Evolutionary conservation across 2,113 vertebrate species (phyloP), one percentile per base, ranked within the genome.

Genomic region (Chauna torquata): DNA sequence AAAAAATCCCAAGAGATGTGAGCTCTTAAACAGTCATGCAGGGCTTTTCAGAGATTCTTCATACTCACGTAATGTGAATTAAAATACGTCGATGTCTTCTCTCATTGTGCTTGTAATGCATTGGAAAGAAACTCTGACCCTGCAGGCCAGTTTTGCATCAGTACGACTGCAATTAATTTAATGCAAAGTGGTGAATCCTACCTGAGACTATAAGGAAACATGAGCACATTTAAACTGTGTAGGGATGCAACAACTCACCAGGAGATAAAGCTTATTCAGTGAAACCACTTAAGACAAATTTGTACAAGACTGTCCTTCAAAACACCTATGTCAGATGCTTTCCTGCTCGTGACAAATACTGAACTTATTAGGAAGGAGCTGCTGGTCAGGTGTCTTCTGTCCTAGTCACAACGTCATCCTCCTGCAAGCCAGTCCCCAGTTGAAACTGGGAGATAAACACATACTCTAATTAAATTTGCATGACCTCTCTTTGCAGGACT

Each of bases 401-500:
- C 62, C 44, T 45, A 61, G n/a, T 85, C 49, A 57, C 47, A 58
- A 52, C 92, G 52, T 52, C 9, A 4, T 38, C 52, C 36, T 80
- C 30, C 45, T 77, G 68, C 54, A n/a, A 75, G 79, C 36, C 52
- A 86, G 82, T 27, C 7, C 27, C n/a, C 3, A 2, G 12, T 0
- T 69, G 44, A 65, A 7, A 0, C 27, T 45, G 55, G 49, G 30
- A 62, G 44, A 32, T 28, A 40, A 64, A 22, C 57, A 12, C 5
- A 2, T 8, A 18, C 32, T 52, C 58, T 54, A 25, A 54, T 45
- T 65, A 65, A 38, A 44, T 65, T 34, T 44, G 72, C 30, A 1
- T 0, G 52, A 45, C 24, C 38, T 96, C 47, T 90, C 66, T 83
- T 88, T 74, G 54, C 96, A 99, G 99, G 99, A 99, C 96, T 99